These are phyloP conservation scores for Crypturellus tataupa DNA, from an alignment of 2,797 vertebrate species.

Conservation along the genomic window DNA sequence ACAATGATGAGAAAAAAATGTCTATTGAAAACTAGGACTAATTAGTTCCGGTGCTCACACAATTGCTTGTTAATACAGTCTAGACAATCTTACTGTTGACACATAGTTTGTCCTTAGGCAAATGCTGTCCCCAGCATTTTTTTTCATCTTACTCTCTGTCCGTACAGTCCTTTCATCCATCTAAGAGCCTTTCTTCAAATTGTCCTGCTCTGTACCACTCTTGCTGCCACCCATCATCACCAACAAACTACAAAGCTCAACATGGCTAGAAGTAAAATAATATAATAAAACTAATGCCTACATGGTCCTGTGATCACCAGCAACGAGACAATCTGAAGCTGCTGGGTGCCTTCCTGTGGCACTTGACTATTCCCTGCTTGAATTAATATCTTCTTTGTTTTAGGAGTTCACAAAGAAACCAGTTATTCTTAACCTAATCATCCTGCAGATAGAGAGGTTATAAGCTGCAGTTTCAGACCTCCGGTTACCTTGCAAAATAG, in stretches of 20 bases:
- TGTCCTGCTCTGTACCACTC: background rate
- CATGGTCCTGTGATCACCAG: background rate
- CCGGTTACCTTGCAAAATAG: background rate
- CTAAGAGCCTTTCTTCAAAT: background rate
- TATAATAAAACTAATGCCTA: background rate
- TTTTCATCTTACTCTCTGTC: background rate
- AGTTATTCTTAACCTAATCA: background rate
- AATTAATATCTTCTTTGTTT: background rate
- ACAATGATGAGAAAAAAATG: background rate
- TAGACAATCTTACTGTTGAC: conserved; percentile 21
- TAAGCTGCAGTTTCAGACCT: background rate
- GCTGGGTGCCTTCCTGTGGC: background rate
- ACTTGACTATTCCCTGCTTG: background rate
- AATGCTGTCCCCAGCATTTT: background rate
- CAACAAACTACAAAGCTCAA: background rate
- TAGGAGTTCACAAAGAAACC: background rate
- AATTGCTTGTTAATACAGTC: background rate
- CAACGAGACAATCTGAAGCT: background rate
- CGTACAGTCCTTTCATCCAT: background rate
- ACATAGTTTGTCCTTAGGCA: background rate
- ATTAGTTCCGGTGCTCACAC: background rate
- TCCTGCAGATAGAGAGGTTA: background rate
- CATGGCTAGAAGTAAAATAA: background rate
- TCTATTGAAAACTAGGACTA: background rate
- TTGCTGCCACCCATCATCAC: background rate